Percentiles rank a stretch among this genome's conserved stretches.
Conservation (phyloP, 1,140 invertebrate genomes). For the Drosophila pallidifrons region DNA sequence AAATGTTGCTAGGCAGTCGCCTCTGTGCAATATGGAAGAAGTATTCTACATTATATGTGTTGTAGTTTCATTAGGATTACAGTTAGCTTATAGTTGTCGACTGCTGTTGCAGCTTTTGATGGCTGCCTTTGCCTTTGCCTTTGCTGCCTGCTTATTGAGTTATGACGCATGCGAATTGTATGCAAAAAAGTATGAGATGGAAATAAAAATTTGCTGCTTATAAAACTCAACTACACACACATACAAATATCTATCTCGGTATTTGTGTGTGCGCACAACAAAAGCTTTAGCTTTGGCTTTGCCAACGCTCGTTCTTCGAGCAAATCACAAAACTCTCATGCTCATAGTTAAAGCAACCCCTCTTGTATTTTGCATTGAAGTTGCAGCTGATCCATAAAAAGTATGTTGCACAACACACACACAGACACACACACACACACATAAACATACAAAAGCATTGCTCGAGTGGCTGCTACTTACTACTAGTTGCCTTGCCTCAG, state of each 20-base stretch:
- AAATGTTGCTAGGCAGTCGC: conserved; percentile 57
- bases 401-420: conserved; percentile 69
- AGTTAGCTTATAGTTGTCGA: conserved; percentile 72
- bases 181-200: conserved; percentile 56
- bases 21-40: conserved; percentile 13
- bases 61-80: conserved; percentile 84
- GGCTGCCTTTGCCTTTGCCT: conserved; percentile 7
- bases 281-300: conserved; percentile 75
- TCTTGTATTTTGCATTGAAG: conserved; percentile 68
- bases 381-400: conserved; percentile 83
- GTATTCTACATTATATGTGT: conserved; percentile 52
- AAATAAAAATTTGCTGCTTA: conserved; percentile 81
- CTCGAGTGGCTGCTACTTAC: conserved; percentile 69
- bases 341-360: conserved; percentile 56
- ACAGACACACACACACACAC: conserved; percentile 35
- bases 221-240: conserved; percentile 68
- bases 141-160: conserved; percentile 76
- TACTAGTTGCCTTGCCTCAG: conserved; percentile 42
- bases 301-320: conserved; percentile 37
- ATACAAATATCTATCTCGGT: conserved; percentile 39
- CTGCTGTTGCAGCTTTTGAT: conserved; percentile 33
- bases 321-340: conserved; percentile 60
- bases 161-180: conserved; percentile 80
- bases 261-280: conserved; percentile 65
- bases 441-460: conserved; percentile 39